Evolutionary conservation across 2,888 invertebrate species (phyloP).

Genomic region (Noctua fimbriata): DNA sequence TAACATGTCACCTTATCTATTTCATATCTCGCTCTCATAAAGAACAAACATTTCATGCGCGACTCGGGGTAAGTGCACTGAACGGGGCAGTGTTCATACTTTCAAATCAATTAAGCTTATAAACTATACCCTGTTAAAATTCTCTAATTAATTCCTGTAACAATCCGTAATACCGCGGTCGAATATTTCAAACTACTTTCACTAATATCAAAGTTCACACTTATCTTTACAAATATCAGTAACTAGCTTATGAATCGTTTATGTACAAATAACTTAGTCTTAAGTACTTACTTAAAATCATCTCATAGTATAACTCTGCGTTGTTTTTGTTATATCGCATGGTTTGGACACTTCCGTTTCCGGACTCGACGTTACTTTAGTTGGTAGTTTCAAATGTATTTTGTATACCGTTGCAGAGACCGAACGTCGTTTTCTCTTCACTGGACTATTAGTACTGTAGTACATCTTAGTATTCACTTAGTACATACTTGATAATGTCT

Average conservation of each 20-base stretch:
- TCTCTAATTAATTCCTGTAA: slow-evolving; percentile 15
- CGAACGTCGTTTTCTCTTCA: slow-evolving; percentile 73
- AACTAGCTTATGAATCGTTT: slow-evolving; percentile 70
- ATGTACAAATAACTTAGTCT: slow-evolving; percentile 70
- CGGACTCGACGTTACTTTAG: slow-evolving; percentile 53
- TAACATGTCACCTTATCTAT: slow-evolving; percentile 22
- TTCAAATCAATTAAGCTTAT: slow-evolving; percentile 23
- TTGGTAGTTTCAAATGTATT: slow-evolving; percentile 61
- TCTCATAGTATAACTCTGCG: slow-evolving; percentile 62
- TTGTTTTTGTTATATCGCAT: slow-evolving; percentile 61
- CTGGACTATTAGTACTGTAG: slow-evolving; percentile 63
- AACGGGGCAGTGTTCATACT: slow-evolving; percentile 25
- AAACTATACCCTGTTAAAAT: slow-evolving; percentile 24
- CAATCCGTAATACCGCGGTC: slow-evolving; percentile 30
- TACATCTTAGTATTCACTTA: slow-evolving; percentile 48
- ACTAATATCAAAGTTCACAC: slow-evolving; percentile 57
- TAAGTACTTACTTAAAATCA: slow-evolving; percentile 69
- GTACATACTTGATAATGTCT: slow-evolving; percentile 43
- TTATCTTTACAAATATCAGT: slow-evolving; percentile 65
- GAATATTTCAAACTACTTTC: slow-evolving; percentile 52
- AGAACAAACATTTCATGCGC: slow-evolving; percentile 35
- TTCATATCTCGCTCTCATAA: slow-evolving; percentile 12
- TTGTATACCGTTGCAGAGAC: slow-evolving; percentile 59
- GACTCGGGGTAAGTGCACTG: slow-evolving; percentile 14
- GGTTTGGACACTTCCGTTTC: slow-evolving; percentile 54